Conservation (phyloP, 2,888 invertebrate species). For the Bursaphelenchus okinawaensis region DNA sequence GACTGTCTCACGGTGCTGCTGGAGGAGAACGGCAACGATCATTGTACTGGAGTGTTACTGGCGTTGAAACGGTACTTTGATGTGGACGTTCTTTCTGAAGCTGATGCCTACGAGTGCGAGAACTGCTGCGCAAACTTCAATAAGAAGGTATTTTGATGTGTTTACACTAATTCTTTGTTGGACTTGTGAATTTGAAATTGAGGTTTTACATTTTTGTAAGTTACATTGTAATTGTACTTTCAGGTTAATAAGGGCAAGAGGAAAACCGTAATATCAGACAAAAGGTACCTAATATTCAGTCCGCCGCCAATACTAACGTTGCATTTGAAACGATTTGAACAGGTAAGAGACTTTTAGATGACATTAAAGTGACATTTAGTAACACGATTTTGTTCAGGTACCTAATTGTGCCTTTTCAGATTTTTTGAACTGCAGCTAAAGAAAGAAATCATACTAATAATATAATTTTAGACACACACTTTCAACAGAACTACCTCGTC, state of each 20-base stretch:
- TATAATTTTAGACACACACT: not conserved
- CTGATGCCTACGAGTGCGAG: conserved; percentile 87
- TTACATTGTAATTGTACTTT: no score
- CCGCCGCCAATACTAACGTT: conserved; percentile 89
- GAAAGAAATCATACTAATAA: not conserved
- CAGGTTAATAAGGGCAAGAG: conserved; percentile 22
- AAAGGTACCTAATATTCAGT: conserved; percentile 69
- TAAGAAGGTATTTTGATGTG: conserved; percentile 30
- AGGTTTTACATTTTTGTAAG: not conserved
- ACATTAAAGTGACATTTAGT: not conserved
- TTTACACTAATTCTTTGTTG: no score
- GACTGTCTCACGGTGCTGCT: not conserved
- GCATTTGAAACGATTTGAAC: conserved; percentile 90
- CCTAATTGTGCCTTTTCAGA: no score
- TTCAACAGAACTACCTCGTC: conserved; percentile 70
- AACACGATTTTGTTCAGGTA: conserved; percentile 2
- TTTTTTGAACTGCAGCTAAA: no score
- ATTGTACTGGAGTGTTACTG: not conserved
- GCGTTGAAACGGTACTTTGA: conserved; percentile 80
- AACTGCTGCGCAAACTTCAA: conserved; percentile 64
- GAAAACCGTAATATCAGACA: conserved; percentile 34
- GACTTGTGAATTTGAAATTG: no score
- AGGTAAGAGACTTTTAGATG: conserved; percentile 58
- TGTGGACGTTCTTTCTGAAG: conserved; percentile 80
- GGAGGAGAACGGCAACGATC: not conserved